A percentile compares a stretch with the other conserved stretches of the same genome.
phyloP scores from a whole-genome alignment of 2,797 vertebrate genomes.

The Borostomias antarcticus region DNA sequence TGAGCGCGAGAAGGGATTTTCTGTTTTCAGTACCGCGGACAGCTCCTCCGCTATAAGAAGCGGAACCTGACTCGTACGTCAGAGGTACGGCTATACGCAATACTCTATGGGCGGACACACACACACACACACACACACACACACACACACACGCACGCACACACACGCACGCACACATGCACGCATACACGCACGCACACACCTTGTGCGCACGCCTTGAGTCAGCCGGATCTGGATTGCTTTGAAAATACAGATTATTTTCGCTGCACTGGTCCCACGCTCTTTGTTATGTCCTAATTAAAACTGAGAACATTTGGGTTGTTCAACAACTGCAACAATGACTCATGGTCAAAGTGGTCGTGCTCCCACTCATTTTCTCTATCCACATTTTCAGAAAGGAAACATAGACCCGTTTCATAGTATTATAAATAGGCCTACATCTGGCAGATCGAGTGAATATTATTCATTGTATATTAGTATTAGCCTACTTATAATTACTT shows the following conservation, averaged over 20 bases:
- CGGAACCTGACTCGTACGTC: constrained; percentile 75
- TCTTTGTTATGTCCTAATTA: background rate
- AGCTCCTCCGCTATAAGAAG: constrained; percentile 80
- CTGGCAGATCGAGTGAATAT: no score
- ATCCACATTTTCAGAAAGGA: no score
- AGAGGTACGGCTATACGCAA: constrained; percentile 58
- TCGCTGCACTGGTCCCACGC: background rate
- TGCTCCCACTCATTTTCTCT: no score
- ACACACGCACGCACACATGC: background rate
- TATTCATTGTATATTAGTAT: no score
- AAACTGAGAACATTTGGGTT: background rate
- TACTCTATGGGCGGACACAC: constrained; percentile 2
- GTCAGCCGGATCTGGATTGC: no score
- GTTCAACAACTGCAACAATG: background rate
- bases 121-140: constrained; percentile 3
- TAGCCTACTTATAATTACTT: no score
- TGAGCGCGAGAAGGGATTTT: constrained; percentile 48
- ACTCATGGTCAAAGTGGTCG: background rate
- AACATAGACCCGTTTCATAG: no score
- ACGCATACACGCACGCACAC: background rate
- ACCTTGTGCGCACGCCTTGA: no score
- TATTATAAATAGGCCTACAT: no score
- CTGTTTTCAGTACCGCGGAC: constrained; percentile 87
- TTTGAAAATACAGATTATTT: background rate
- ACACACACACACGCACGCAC: constrained; percentile 1